Conservation (phyloP, 2,888 invertebrate species). For the Pachycephus smyrnensis region DNA sequence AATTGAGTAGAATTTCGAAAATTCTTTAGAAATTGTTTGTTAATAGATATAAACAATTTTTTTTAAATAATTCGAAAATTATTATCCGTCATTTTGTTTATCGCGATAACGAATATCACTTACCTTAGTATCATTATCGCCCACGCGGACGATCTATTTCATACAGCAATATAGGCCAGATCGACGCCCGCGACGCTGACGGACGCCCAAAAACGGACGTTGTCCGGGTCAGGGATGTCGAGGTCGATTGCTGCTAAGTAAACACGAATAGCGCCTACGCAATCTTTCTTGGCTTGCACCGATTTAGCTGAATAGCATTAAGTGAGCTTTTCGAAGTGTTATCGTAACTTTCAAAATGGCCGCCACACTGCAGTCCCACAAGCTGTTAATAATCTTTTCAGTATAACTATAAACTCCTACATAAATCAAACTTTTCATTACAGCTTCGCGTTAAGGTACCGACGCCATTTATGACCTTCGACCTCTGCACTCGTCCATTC, state of each 20-base stretch:
- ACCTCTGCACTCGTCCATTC: background rate
- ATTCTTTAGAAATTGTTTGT: too few relatives aligned
- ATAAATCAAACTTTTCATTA: background rate
- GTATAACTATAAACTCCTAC: too few relatives aligned
- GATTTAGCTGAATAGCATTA: background rate
- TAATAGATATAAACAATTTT: too few relatives aligned
- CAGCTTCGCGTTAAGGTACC: background rate
- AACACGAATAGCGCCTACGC: slow-evolving; percentile 5
- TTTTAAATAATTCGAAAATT: background rate
- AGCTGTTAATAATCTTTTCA: too few relatives aligned
- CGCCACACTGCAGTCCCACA: too few relatives aligned
- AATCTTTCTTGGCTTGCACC: background rate
- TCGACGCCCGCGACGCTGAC: background rate
- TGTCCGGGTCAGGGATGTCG: slow-evolving; percentile 24
- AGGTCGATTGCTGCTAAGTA: slow-evolving; percentile 16
- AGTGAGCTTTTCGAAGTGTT: background rate
- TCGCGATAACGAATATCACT: background rate
- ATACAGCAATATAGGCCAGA: background rate
- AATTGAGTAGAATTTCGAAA: too few relatives aligned
- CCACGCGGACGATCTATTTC: background rate
- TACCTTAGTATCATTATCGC: too few relatives aligned
- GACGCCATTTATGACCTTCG: background rate
- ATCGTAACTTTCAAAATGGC: too few relatives aligned
- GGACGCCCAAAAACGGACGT: slow-evolving; percentile 9
- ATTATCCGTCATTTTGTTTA: background rate